Percentiles rank a stretch among this genome's conserved stretches.
phyloP scores from a whole-genome alignment of 1,140 invertebrate genomes.

The Bombus affinis region DNA sequence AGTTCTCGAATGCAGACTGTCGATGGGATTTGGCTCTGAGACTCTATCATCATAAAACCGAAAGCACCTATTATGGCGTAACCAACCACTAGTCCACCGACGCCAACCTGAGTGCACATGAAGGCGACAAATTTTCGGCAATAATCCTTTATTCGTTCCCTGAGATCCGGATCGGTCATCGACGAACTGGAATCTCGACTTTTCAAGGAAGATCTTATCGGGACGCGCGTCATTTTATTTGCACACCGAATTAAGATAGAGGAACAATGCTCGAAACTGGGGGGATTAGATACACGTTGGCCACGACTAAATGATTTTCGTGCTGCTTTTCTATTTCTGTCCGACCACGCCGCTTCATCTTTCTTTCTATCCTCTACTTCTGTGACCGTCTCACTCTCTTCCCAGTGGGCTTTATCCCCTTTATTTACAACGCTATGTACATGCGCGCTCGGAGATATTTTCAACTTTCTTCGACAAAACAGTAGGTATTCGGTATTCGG shows the following conservation, averaged over 20 bases:
- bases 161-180: constrained; percentile 85
- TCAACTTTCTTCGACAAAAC: background rate
- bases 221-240: constrained; percentile 68
- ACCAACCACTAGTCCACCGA: constrained; percentile 95
- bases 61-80: constrained; percentile 98
- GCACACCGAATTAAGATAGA: constrained; percentile 4
- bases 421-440: background rate
- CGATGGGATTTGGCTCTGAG: constrained; percentile 82
- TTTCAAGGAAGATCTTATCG: constrained; percentile 83
- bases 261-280: background rate
- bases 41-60: constrained; percentile 94
- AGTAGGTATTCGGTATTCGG: background rate
- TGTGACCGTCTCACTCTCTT: constrained; percentile 9
- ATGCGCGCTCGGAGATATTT: background rate
- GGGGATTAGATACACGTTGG: constrained; percentile 38
- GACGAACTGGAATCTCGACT: constrained; percentile 88
- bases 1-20: constrained; percentile 78
- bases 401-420: background rate
- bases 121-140: constrained; percentile 93
- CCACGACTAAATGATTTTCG: constrained; percentile 50
- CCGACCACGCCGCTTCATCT: constrained; percentile 24
- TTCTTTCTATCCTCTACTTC: constrained; percentile 15
- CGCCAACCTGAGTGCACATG: constrained; percentile 97
- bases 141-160: constrained; percentile 90
- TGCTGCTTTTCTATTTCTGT: constrained; percentile 70